Conservation (phyloP, 2,888 invertebrate species). For the Lasioglossum vierecki region DNA sequence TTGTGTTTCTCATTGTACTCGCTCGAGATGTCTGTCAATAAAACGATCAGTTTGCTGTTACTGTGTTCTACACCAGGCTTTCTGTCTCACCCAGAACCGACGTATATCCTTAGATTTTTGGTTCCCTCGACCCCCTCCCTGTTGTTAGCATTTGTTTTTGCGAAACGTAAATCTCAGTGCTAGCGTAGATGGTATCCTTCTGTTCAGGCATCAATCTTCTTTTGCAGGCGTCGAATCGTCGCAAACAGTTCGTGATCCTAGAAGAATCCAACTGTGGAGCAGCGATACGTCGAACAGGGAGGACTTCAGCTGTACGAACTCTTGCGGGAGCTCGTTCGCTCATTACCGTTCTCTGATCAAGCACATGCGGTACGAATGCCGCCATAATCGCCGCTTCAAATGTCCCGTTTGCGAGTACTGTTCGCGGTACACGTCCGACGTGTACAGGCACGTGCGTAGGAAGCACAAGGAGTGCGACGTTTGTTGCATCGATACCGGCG, state of each 20-base stretch:
- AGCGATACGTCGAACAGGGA: constrained; percentile 3
- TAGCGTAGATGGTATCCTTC: not conserved
- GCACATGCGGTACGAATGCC: constrained; percentile 66
- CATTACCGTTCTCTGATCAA: constrained; percentile 57
- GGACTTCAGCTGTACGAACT: constrained; percentile 59
- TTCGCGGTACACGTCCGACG: constrained; percentile 74
- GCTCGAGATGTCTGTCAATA: constrained; percentile 23
- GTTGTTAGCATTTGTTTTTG: not conserved
- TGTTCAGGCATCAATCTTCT: constrained; percentile 43
- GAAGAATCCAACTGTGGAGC: not conserved
- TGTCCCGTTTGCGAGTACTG: constrained; percentile 79
- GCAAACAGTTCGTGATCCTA: constrained; percentile 14
- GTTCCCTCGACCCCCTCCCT: not conserved
- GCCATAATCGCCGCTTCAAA: constrained; percentile 74
- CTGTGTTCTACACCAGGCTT: not conserved
- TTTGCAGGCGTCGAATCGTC: constrained; percentile 48
- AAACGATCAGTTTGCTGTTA: constrained; percentile 11
- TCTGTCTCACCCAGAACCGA: not conserved
- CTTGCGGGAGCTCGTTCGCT: constrained; percentile 64
- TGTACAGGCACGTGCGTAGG: constrained; percentile 74
- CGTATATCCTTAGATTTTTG: not conserved
- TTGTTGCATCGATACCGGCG: constrained; percentile 56
- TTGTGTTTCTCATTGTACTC: constrained; percentile 17
- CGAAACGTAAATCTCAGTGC: not conserved
- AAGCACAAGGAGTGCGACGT: constrained; percentile 56